phyloP scores from a whole-genome alignment of 2,888 invertebrate species.

The Xestoiulus laeticollis region DNA sequence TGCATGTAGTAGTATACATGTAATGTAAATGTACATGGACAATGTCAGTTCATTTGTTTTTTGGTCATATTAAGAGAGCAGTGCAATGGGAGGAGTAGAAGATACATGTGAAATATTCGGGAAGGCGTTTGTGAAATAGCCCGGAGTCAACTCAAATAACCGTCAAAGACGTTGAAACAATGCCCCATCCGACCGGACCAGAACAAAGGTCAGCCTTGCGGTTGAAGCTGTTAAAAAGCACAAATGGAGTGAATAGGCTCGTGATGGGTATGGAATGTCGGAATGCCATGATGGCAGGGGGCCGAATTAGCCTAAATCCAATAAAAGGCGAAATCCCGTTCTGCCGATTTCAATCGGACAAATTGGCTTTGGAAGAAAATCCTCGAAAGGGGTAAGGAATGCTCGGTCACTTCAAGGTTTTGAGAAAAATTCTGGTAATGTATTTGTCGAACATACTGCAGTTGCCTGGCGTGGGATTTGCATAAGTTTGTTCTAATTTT shows the following conservation, averaged over 20 bases:
- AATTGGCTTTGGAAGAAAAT: neutral
- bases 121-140: neutral
- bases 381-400: neutral
- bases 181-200: neutral
- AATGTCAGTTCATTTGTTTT: too few species aligned
- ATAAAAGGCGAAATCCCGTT: neutral
- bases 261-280: neutral
- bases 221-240: neutral
- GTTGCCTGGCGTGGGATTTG: too few species aligned
- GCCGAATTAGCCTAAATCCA: neutral
- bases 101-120: too few species aligned
- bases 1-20: too few species aligned
- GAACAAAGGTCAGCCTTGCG: neutral
- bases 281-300: neutral
- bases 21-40: too few species aligned
- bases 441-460: too few species aligned
- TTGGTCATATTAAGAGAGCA: neutral
- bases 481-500: too few species aligned
- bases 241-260: neutral
- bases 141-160: neutral
- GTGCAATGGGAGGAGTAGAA: neutral
- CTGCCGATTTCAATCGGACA: neutral
- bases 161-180: neutral
- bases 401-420: neutral
- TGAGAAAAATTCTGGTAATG: too few species aligned